Percentiles rank a stretch among this genome's conserved stretches.
phyloP scores from a whole-genome alignment of 2,113 vertebrate genomes.

The Chiloscyllium plagiosum region DNA sequence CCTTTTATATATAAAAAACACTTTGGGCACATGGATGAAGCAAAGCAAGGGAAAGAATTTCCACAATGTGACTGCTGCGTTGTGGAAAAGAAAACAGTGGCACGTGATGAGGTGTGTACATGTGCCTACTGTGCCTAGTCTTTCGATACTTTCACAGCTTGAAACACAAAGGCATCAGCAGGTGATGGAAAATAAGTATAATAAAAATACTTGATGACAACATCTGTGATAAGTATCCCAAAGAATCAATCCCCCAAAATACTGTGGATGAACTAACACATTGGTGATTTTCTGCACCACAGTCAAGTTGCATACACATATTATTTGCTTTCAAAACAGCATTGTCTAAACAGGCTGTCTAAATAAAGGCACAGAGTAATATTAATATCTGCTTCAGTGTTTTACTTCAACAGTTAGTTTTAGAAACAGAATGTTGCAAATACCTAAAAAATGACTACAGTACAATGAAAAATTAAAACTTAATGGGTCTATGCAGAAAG shows the following conservation, averaged over 20 bases:
- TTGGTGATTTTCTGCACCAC: neutral
- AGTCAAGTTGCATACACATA: neutral
- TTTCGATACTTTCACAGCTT: neutral
- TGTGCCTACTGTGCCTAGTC: neutral
- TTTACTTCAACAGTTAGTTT: neutral
- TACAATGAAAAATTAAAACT: neutral
- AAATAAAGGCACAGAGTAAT: neutral
- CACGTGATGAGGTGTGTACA: neutral
- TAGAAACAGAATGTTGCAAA: neutral
- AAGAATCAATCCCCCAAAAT: neutral
- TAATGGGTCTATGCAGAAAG: neutral
- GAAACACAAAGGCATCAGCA: neutral
- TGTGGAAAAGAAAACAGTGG: slow-evolving; percentile 14
- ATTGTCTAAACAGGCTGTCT: neutral
- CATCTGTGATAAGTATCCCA: neutral
- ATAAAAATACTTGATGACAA: neutral
- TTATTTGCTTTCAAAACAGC: neutral
- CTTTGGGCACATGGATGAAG: neutral
- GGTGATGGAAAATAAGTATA: neutral
- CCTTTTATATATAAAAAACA: neutral
- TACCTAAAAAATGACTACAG: neutral
- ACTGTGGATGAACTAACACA: neutral
- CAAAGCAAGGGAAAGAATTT: neutral
- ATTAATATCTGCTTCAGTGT: neutral
- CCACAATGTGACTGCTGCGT: neutral